Conservation (phyloP, 2,797 vertebrate species). For the Acrossocheilus fasciatus region DNA sequence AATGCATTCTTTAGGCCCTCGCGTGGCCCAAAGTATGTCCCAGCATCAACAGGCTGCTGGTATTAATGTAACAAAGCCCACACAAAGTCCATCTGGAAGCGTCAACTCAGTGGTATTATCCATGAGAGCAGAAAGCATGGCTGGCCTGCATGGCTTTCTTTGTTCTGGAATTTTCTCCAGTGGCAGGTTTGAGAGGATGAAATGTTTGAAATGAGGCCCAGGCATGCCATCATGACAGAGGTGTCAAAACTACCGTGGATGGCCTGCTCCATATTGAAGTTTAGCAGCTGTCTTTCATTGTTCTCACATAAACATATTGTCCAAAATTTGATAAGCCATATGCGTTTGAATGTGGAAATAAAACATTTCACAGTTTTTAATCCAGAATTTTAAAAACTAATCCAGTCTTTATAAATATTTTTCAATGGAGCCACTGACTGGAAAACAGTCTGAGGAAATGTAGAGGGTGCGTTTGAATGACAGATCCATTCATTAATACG, state of each 20-base stretch:
- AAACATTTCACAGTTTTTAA: neutral
- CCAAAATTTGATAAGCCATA: neutral
- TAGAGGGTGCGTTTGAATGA: neutral
- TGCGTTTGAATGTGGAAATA: neutral
- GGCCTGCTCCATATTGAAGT: constrained; percentile 24
- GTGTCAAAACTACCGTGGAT: constrained; percentile 38
- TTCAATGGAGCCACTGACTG: neutral
- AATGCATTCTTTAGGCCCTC: constrained; percentile 48
- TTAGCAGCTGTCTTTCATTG: neutral
- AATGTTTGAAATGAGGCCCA: constrained; percentile 33
- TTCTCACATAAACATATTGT: neutral
- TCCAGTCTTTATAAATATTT: neutral
- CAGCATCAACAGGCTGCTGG: constrained; percentile 54
- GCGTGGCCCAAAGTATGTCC: constrained; percentile 47
- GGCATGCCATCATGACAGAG: constrained; percentile 18
- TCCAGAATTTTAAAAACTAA: neutral
- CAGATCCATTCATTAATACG: constrained; percentile 43
- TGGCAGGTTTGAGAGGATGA: constrained; percentile 29
- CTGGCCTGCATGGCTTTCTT: constrained; percentile 29
- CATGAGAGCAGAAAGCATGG: constrained; percentile 1
- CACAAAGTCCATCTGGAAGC: constrained; percentile 57
- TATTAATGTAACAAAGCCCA: constrained; percentile 68
- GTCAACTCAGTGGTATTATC: constrained; percentile 22
- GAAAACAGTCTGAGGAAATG: constrained; percentile 2
- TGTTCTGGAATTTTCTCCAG: constrained; percentile 41